Conservation (phyloP, 2,113 vertebrate species). For the Neoarius graeffei region DNA sequence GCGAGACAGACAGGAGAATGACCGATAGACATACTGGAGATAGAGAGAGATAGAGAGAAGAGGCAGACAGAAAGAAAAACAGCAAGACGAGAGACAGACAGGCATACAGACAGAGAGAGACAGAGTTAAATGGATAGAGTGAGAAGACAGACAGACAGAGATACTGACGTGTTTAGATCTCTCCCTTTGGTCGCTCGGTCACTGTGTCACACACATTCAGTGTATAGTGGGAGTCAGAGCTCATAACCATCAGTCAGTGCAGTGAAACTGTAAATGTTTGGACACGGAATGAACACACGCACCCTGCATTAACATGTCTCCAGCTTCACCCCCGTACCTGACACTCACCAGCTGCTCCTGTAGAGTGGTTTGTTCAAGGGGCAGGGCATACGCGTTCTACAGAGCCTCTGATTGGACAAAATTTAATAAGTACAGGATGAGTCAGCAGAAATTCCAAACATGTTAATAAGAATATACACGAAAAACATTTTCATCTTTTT, state of each 20-base stretch:
- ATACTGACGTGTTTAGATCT: neutral
- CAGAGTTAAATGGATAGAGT: neutral
- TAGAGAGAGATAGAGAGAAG: neutral
- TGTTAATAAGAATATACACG: neutral
- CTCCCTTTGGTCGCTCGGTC: too few relatives aligned
- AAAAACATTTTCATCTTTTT: neutral
- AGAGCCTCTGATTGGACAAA: neutral
- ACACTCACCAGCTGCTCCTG: too few relatives aligned
- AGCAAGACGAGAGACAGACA: neutral
- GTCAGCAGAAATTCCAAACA: neutral
- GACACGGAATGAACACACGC: neutral
- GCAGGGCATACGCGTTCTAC: neutral
- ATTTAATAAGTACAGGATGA: neutral
- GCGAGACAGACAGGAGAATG: neutral
- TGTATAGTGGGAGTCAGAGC: too few relatives aligned
- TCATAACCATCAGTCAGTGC: too few relatives aligned
- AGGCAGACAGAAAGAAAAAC: neutral
- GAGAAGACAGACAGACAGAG: neutral
- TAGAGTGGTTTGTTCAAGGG: neutral
- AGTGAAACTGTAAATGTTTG: too few relatives aligned
- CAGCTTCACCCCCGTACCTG: too few relatives aligned
- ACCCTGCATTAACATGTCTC: neutral
- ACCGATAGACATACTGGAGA: neutral
- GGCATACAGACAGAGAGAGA: neutral
- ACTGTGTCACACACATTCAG: too few relatives aligned